Percentiles rank a stretch among this genome's conserved stretches.
These are phyloP conservation scores for Cryptomyrus ogoouensis DNA, from an alignment of 2,113 vertebrate genomes.

Conservation along the genomic window DNA sequence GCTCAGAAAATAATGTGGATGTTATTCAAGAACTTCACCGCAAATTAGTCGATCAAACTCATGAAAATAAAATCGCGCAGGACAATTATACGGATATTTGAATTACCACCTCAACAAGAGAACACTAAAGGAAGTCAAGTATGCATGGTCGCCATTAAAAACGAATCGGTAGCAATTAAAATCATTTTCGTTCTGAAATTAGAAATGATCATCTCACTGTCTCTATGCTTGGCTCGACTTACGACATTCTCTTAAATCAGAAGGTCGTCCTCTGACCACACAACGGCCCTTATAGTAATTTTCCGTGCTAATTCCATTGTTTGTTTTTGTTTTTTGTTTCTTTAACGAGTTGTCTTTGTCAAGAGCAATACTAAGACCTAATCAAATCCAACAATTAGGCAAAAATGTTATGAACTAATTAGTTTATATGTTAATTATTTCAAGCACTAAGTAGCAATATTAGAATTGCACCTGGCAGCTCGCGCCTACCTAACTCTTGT, in stretches of 20 bases:
- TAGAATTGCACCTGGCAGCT: slow-evolving; percentile 52
- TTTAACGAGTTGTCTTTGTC: slow-evolving; percentile 33
- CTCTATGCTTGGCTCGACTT: not conserved
- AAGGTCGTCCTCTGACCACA: not conserved
- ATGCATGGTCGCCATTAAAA: not conserved
- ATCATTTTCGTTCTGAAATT: not conserved
- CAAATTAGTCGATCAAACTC: slow-evolving; percentile 12
- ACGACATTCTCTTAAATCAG: not conserved
- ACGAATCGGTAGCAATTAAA: slow-evolving; percentile 2
- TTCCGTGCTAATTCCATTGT: not conserved
- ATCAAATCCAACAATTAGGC: slow-evolving; percentile 38
- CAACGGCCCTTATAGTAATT: not conserved
- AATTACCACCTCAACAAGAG: not conserved
- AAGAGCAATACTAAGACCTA: slow-evolving; percentile 38
- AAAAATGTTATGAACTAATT: slow-evolving; percentile 42
- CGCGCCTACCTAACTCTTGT: slow-evolving; percentile 44
- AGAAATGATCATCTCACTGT: not conserved
- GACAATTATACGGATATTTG: not conserved
- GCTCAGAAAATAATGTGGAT: not conserved
- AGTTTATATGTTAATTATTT: slow-evolving; percentile 46
- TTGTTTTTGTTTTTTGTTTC: not conserved
- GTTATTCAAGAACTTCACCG: not conserved
- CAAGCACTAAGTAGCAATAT: slow-evolving; percentile 37
- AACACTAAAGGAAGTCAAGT: not conserved
- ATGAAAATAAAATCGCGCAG: not conserved